A percentile compares a stretch with the other conserved stretches of the same genome.
Evolutionary conservation across 2,113 vertebrate genomes (phyloP).

Genomic region (Holacanthus passer): DNA sequence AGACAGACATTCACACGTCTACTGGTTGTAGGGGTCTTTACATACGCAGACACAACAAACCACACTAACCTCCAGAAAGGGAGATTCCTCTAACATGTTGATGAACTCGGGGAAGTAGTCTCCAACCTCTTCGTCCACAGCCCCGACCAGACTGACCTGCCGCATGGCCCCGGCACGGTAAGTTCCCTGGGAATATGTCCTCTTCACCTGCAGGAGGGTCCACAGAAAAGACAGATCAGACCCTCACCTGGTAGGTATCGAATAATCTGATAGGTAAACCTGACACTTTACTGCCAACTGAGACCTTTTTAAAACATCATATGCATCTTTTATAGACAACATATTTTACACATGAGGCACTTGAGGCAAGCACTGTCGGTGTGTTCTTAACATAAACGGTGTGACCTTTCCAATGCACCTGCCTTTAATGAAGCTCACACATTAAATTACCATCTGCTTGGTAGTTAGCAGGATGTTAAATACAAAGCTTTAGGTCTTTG

Average conservation of each 20-base stretch:
- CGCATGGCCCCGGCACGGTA: constrained; percentile 82
- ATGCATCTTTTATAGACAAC: neutral
- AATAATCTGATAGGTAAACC: neutral
- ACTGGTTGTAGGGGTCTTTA: neutral
- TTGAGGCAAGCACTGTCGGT: neutral
- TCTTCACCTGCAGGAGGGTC: constrained; percentile 72
- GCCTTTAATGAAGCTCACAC: constrained; percentile 10
- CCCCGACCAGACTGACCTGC: constrained; percentile 81
- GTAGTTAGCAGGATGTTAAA: neutral
- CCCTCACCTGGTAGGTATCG: neutral
- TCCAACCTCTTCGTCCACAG: constrained; percentile 81
- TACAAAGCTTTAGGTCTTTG: neutral
- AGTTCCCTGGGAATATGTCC: constrained; percentile 80
- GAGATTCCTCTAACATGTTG: constrained; percentile 78
- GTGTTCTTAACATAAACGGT: neutral
- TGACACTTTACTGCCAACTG: neutral
- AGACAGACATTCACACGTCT: neutral
- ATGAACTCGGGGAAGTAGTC: constrained; percentile 82
- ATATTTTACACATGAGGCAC: neutral
- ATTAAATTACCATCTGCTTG: neutral
- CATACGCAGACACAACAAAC: neutral
- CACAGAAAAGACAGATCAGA: constrained; percentile 24
- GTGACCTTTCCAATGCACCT: constrained; percentile 11
- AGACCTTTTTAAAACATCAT: neutral
- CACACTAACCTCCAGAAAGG: constrained; percentile 76